A percentile compares a stretch with the other conserved stretches of the same genome.
phyloP scores from a whole-genome alignment of 2,113 vertebrate genomes.

The Phaethon lepturus region DNA sequence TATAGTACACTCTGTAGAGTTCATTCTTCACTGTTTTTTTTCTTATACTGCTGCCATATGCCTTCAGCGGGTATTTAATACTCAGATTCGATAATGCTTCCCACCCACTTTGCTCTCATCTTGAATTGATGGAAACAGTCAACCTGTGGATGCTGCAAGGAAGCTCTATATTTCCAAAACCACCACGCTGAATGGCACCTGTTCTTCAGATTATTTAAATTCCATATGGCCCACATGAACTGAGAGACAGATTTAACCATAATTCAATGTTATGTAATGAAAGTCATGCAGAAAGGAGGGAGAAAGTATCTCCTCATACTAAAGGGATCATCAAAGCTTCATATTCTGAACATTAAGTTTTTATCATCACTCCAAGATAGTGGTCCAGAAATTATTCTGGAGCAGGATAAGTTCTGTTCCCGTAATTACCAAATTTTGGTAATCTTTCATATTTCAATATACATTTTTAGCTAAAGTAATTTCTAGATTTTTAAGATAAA shows the following conservation, averaged over 20 bases:
- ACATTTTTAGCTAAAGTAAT: background rate
- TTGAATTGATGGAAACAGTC: background rate
- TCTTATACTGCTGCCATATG: background rate
- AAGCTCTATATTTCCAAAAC: background rate
- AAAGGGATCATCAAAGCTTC: background rate
- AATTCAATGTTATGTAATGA: background rate
- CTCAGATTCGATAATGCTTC: background rate
- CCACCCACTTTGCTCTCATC: background rate
- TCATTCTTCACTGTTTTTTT: background rate
- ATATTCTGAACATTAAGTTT: background rate
- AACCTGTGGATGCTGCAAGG: background rate
- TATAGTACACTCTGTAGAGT: background rate
- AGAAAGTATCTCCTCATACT: background rate
- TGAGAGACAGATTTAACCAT: background rate
- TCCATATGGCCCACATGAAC: background rate
- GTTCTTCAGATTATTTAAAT: conserved; percentile 17
- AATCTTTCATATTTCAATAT: background rate
- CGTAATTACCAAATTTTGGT: background rate
- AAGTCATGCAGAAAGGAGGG: background rate
- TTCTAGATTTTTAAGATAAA: background rate
- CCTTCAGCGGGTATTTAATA: background rate
- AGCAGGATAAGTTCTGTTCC: background rate
- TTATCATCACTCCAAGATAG: background rate
- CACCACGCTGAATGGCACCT: background rate
- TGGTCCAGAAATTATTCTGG: background rate